Evolutionary conservation across 2,113 vertebrate species (phyloP).

Genomic region (Elephas maximus): DNA sequence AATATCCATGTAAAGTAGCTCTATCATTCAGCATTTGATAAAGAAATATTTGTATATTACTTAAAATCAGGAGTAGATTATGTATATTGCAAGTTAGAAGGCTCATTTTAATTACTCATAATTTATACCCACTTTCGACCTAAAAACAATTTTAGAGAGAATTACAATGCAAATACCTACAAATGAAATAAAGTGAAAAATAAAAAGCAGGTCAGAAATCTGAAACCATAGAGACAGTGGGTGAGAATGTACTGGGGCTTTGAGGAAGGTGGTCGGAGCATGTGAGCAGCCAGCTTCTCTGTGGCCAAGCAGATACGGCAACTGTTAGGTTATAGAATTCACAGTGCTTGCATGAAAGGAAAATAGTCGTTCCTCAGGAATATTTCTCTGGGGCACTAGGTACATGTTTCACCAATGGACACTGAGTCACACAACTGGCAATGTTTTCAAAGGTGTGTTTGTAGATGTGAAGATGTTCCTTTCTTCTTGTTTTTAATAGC

Average conservation of each 20-base stretch:
- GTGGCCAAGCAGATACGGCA: neutral
- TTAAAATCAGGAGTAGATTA: neutral
- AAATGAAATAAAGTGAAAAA: constrained; percentile 9
- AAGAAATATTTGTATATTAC: neutral
- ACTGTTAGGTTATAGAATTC: neutral
- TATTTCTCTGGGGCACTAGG: neutral
- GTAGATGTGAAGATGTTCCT: neutral
- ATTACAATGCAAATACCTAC: neutral
- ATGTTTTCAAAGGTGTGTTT: neutral
- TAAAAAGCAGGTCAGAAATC: neutral
- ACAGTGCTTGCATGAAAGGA: neutral
- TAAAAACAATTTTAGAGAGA: constrained; percentile 22
- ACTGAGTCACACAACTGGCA: neutral
- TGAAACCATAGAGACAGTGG: neutral
- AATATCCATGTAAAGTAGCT: neutral
- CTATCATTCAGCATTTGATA: neutral
- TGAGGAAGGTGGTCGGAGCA: neutral
- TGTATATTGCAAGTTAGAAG: constrained; percentile 4
- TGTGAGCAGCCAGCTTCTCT: neutral
- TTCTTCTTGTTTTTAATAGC: neutral
- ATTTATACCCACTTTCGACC: neutral
- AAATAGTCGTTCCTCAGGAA: neutral
- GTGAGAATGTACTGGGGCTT: neutral
- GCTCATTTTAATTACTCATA: neutral
- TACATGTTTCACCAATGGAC: neutral